Percentiles rank a stretch among this genome's conserved stretches.
Evolutionary conservation across 1,140 invertebrate genomes (phyloP).

Genomic region (Melanaphis sacchari): DNA sequence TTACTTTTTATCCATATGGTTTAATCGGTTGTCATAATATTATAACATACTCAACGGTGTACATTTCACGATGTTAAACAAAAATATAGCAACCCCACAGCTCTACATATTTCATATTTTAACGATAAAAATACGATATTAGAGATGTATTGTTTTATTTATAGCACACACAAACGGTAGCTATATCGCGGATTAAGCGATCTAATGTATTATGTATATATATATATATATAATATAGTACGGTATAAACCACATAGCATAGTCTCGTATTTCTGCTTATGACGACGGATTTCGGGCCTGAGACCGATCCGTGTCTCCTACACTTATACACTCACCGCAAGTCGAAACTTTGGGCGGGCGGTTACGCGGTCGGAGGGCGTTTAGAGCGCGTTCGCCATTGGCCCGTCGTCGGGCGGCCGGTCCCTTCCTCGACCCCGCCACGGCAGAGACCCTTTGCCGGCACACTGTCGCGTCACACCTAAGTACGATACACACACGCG

Average conservation of each 20-base stretch:
- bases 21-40: no score
- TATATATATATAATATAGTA: no score
- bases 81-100: not conserved
- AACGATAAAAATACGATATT: not conserved
- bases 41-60: no score
- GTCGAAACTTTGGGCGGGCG: not conserved
- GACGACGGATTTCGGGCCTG: not conserved
- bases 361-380: conserved; percentile 41
- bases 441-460: not conserved
- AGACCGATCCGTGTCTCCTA: not conserved
- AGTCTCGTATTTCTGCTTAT: no score
- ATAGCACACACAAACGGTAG: not conserved
- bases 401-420: not conserved
- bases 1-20: not conserved
- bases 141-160: not conserved
- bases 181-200: no score
- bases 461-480: not conserved
- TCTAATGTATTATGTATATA: no score
- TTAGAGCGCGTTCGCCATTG: conserved; percentile 3
- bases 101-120: not conserved
- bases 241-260: no score
- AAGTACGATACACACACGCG: not conserved
- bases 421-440: conserved; percentile 34
- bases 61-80: not conserved
- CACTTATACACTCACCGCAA: not conserved